Percentiles rank a stretch among this genome's conserved stretches.
Conservation (phyloP, 2,797 vertebrate species). For the Menidia menidia region DNA sequence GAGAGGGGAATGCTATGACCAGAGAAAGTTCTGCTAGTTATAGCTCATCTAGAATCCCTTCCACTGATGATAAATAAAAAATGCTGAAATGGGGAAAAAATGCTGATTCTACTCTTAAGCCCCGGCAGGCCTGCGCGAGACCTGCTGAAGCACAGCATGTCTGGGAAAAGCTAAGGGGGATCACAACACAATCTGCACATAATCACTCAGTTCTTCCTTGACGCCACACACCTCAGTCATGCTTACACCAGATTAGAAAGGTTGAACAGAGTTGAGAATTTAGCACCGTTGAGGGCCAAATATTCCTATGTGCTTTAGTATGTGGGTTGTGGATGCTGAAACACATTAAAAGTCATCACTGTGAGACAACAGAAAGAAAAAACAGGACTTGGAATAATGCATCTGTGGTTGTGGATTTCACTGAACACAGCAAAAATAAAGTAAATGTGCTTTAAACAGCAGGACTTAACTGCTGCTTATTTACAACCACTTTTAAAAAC, state of each 20-base stretch:
- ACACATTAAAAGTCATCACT: constrained; percentile 35
- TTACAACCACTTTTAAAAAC: not conserved
- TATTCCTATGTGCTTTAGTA: constrained; percentile 26
- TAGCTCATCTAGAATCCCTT: constrained; percentile 66
- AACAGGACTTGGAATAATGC: constrained; percentile 28
- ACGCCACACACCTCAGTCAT: constrained; percentile 40
- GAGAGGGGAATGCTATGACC: too few relatives aligned
- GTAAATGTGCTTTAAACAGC: not conserved
- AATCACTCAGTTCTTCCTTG: constrained; percentile 49
- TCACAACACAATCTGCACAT: constrained; percentile 53
- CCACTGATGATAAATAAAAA: constrained; percentile 60
- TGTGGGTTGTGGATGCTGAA: constrained; percentile 24
- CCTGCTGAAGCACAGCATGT: constrained; percentile 66
- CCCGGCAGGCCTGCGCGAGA: constrained; percentile 45
- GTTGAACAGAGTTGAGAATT: constrained; percentile 24
- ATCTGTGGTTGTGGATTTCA: constrained; percentile 17
- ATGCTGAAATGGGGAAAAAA: constrained; percentile 49
- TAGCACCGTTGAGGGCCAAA: constrained; percentile 7
- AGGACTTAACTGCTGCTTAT: constrained; percentile 4
- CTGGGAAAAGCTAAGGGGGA: constrained; percentile 56
- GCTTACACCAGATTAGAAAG: constrained; percentile 33
- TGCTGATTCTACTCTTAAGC: constrained; percentile 62
- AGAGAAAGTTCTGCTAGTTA: too few relatives aligned
- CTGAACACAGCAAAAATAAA: constrained; percentile 5
- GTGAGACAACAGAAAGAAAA: constrained; percentile 17